Percentiles rank a stretch among this genome's conserved stretches.
Conservation (phyloP, 2,888 invertebrate genomes). For the Brachypalpus laphriformis region DNA sequence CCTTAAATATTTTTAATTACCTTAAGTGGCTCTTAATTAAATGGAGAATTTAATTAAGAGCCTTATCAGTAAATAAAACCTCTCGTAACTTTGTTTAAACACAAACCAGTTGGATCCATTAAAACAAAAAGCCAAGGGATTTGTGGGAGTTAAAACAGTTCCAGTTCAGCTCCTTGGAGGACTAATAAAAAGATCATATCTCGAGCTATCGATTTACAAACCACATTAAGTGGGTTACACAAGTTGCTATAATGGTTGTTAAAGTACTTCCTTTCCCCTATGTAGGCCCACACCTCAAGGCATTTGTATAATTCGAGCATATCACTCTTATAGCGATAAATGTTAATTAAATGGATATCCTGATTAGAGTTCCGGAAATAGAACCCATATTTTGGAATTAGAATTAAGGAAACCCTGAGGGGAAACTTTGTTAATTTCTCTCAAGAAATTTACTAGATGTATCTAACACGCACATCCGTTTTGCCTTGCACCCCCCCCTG, state of each 20-base stretch:
- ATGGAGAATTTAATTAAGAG: background rate
- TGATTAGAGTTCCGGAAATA: conserved; percentile 34
- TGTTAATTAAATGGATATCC: conserved; percentile 59
- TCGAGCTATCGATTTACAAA: background rate
- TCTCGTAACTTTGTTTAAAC: background rate
- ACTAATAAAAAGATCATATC: too few relatives aligned
- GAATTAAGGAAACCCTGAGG: conserved; percentile 3
- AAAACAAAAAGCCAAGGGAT: background rate
- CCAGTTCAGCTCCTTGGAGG: background rate
- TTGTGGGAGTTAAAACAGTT: background rate
- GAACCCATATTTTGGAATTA: conserved; percentile 11
- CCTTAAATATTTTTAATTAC: conserved; percentile 4
- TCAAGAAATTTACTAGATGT: conserved; percentile 23
- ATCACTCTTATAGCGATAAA: background rate
- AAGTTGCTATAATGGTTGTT: too few relatives aligned
- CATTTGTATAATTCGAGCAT: background rate
- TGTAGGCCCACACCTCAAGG: background rate
- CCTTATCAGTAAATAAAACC: background rate
- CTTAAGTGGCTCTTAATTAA: conserved; percentile 8
- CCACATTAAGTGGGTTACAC: background rate
- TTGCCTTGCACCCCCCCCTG: background rate
- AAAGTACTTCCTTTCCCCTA: background rate
- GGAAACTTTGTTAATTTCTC: background rate
- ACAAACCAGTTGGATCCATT: background rate
- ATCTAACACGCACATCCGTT: conserved; percentile 51